Base-by-base conservation (phyloP, 2,113 vertebrate genomes). In the Sebastes fasciatus region DNA sequence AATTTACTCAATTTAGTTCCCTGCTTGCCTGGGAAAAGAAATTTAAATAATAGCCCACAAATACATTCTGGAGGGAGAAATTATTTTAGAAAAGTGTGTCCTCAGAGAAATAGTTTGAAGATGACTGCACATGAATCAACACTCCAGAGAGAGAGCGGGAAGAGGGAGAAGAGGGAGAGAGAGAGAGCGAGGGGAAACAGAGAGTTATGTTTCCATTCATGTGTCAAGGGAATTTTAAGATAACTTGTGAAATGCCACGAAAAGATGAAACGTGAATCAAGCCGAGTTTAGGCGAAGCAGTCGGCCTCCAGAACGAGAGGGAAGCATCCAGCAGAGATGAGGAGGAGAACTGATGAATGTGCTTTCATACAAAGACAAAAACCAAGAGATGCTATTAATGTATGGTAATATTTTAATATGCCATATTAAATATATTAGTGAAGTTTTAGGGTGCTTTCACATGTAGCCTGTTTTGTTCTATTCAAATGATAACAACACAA, bases 11-110 rank as follows among this genome's bases (percentile, higher is more conserved):
- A 1, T 74, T 85, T 49, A 55, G 13, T 77, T 40, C 3, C 34
- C 63, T 6, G 73, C 43, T 72, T 21, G 73, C 45, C 71, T 74
- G 57, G 43, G 19, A 55, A 17, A 68, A 77, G 65, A 69, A 61
- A 40, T 51, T 70, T 70, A 45, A 61, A 80, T 86, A 80, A 80
- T 73, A 74, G 83, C 51, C 46, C 0, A 0, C 17, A 68, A 80
- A 66, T 4, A 8, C 17, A 5, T 62, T 86, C 68, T 49, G 58
- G 9, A 54, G 80, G 77, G 64, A 52, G 69, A 17, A 57, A 80
- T 46, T 4, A 69, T 70, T 85, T 81, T 70, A n/a, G 80, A 86
- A 81, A 67, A 1, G 54, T 21, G 48, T 26, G 60, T 51, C 77
- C 79, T 67, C 0, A 21, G 85, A 79, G 81, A 67, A 75, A 67